Conservation (phyloP, 1,140 invertebrate species). For the Drosophila ercepeae region DNA sequence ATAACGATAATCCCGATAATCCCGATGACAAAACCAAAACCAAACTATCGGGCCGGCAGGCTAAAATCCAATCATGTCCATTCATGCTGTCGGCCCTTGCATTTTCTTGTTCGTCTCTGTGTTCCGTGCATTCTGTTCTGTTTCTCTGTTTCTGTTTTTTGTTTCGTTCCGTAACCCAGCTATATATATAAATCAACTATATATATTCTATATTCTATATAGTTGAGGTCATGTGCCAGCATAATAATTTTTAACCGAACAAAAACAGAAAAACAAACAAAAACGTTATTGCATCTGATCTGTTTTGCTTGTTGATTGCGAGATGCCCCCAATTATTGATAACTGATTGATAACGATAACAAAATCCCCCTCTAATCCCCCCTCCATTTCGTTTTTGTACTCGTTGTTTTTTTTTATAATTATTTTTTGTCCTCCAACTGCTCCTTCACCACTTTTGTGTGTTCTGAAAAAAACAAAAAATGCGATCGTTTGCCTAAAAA, state of each 20-base stretch:
- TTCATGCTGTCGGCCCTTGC: conserved; percentile 19
- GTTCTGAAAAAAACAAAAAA: conserved; percentile 33
- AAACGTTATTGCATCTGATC: conserved; percentile 30
- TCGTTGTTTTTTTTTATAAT: too few relatives aligned
- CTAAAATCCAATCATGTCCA: conserved; percentile 17
- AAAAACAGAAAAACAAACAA: not conserved
- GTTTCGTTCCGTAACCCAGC: conserved; percentile 32
- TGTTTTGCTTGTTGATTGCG: conserved; percentile 38
- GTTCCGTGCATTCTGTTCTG: conserved; percentile 47
- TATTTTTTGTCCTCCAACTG: conserved; percentile 4
- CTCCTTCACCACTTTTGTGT: not conserved
- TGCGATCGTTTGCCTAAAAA: conserved; percentile 6
- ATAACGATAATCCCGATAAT: conserved; percentile 36
- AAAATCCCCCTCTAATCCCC: conserved; percentile 10
- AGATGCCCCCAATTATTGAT: conserved; percentile 11
- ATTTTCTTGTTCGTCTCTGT: conserved; percentile 19
- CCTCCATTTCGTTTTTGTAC: conserved; percentile 16
- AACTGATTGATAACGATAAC: conserved; percentile 24
- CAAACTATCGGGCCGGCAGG: conserved; percentile 16
- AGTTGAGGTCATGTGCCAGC: conserved; percentile 26
- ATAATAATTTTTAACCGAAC: conserved; percentile 35
- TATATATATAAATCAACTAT: conserved; percentile 25
- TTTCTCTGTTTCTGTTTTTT: conserved; percentile 15
- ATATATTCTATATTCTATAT: not conserved
- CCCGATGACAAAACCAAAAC: conserved; percentile 3